Base-by-base conservation (phyloP, 2,113 vertebrate species). In the Tylochromis polylepis region DNA sequence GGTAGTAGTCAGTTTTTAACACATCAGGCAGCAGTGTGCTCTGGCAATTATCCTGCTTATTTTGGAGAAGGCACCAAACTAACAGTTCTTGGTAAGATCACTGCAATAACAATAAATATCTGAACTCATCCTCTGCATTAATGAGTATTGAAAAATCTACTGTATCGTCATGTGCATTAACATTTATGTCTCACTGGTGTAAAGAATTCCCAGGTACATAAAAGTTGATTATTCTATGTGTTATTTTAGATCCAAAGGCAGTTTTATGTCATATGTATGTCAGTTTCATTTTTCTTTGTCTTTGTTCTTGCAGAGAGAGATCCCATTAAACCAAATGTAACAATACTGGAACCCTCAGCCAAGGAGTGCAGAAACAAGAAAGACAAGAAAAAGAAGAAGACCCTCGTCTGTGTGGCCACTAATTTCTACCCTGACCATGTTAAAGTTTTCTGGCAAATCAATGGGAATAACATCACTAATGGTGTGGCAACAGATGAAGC, bases 401-500 rank as follows among this genome's bases (percentile, higher is more conserved):
- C 98, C 0, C 59, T 99, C 8, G 95, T 99, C 3, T 99, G 98
- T 83, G 91, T 97, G 91, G 97, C 95, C 80, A 94, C 84, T 0
- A 88, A 18, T 14, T 99, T 99, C 96, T 98, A 95, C 91, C 98
- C 98, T 0, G 97, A 99, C 93, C 97, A 98, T 22, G 89, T 98
- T 80, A 70, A 12, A 1, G 88, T 99, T 10, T 49, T 0, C 18
- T 99, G 98, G 98, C 3, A 59, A 51, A 41, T 95, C 24, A 92
- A 95, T 0, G 93, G 18, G 0, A 2, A 7, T 0, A 0, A 60
- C 0, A 77, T 56, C 18, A 82, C 2, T 0, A 1, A 46, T 0
- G 93, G 94, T 1, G 94, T 97, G 86, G 95, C 95, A 0, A 98
- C 95, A 0, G 97, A 98, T 87, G 4, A 16, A 2, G 43, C 36